Conservation (phyloP, 1,140 invertebrate species). For the Myzus persicae region DNA sequence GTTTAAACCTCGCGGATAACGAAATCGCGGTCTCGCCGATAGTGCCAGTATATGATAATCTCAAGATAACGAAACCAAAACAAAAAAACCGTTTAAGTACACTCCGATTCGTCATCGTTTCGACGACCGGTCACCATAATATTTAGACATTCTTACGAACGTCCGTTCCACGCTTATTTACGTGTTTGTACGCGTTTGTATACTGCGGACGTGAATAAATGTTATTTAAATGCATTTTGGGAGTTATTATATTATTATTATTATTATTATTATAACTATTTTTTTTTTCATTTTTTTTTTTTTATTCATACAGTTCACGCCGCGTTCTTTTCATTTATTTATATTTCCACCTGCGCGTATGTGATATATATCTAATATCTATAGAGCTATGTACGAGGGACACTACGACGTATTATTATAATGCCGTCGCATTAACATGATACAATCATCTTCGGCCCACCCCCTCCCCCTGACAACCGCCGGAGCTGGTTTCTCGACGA, state of each 20-base stretch:
- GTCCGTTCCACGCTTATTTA: background rate
- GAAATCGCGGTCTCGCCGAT: background rate
- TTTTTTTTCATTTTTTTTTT: background rate
- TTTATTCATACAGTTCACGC: background rate
- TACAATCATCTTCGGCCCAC: background rate
- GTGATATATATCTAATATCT: background rate
- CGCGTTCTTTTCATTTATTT: slow-evolving; percentile 4
- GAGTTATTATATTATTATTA: background rate
- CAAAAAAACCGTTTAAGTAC: background rate
- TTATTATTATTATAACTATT: background rate
- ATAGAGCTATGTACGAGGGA: background rate
- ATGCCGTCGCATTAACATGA: slow-evolving; percentile 19
- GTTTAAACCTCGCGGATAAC: background rate
- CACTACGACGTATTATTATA: background rate
- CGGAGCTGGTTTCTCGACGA: background rate
- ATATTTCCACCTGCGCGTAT: background rate
- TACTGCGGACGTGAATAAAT: background rate
- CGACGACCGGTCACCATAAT: background rate
- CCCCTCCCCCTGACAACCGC: background rate
- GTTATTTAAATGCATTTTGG: background rate
- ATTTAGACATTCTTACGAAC: slow-evolving; percentile 18
- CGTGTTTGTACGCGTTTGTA: background rate
- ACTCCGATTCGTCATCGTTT: background rate
- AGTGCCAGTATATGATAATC: background rate
- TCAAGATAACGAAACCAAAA: background rate